Evolutionary conservation across 2,113 vertebrate genomes (phyloP), one percentile per base, ranked within the genome.

Genomic region (Oncorhynchus kisutch): DNA sequence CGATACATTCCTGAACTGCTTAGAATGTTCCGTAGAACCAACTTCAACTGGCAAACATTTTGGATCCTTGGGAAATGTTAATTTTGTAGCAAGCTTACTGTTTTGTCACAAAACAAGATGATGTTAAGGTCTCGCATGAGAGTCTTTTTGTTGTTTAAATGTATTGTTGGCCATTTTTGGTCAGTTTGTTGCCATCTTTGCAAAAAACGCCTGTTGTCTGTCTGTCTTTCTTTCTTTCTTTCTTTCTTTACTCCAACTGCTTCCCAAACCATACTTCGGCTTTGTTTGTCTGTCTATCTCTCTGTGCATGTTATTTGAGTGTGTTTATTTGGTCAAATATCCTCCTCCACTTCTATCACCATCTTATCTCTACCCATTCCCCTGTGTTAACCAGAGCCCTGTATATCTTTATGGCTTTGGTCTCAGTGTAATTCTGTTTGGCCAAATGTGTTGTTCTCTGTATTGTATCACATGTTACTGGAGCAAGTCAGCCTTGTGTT

Each of bases 271-370:
- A n/a, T n/a, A 22, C 25, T 72, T 13, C 4, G 13, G 85, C 87
- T 88, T 89, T 73, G 85, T 85, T 73, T 39, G 7, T 39, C 5
- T 34, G 34, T 34, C 34, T 39, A 8, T 39, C 34, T 39, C 6
- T 39, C 6, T 67, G 27, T 76, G 49, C 71, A 2, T 65, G 54
- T 45, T 45, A 20, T 57, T 20, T 57, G 59, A 8, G 59, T 22
- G n/a, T 62, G 18, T 62, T 24, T 22, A 24, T 20, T 62, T 62
- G 59, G n/a, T 22, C n/a, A 62, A 62, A 62, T 62, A 62, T 62
- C 18, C n/a, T 62, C 59, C 20, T 18, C 18, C 54, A 14, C 54
- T 22, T 22, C 16, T 62, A 8, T 22, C 59, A 18, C 51, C 5
- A 62, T 62, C n/a, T 20, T 57, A 57, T 16, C 54, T 57, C 13